Percentiles rank a stretch among this genome's conserved stretches.
Evolutionary conservation across 2,797 vertebrate genomes (phyloP).

Genomic region (Vireo griseus): DNA sequence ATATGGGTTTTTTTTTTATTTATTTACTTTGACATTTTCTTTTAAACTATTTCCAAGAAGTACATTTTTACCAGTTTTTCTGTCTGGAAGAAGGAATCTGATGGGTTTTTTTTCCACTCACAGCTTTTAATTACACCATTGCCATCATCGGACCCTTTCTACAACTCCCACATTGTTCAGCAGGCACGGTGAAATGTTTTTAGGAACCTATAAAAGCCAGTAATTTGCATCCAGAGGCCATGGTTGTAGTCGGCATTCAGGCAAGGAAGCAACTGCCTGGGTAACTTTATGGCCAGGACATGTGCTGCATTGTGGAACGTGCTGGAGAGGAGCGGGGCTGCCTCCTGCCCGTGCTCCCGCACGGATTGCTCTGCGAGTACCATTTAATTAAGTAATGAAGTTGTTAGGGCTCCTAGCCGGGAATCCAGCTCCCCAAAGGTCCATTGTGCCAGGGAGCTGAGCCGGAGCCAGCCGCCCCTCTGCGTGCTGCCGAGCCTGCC

Average conservation of each 20-base stretch:
- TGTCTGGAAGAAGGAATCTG: constrained; percentile 27
- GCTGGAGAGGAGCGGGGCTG: not conserved
- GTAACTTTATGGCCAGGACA: constrained; percentile 7
- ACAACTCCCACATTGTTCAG: constrained; percentile 40
- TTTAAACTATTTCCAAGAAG: constrained; percentile 32
- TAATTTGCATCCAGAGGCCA: constrained; percentile 41
- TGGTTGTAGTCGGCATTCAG: not conserved
- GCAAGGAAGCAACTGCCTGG: not conserved
- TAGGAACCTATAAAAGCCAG: constrained; percentile 41
- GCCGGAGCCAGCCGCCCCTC: rapidly evolving
- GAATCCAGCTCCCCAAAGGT: not conserved
- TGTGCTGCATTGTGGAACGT: not conserved
- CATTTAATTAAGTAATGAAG: not conserved
- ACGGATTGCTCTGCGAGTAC: not conserved
- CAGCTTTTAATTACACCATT: constrained; percentile 45
- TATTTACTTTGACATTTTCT: constrained; percentile 31
- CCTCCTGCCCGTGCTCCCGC: not conserved
- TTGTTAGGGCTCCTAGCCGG: rapidly evolving
- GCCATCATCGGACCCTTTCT: constrained; percentile 6
- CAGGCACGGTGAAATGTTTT: constrained; percentile 44
- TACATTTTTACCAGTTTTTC: constrained; percentile 23
- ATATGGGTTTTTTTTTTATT: not conserved
- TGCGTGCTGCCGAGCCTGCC: not conserved
- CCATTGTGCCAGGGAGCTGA: not conserved
- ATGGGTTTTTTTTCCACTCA: not conserved